Conservation (phyloP, 2,888 invertebrate genomes). For the Apantesis nais region DNA sequence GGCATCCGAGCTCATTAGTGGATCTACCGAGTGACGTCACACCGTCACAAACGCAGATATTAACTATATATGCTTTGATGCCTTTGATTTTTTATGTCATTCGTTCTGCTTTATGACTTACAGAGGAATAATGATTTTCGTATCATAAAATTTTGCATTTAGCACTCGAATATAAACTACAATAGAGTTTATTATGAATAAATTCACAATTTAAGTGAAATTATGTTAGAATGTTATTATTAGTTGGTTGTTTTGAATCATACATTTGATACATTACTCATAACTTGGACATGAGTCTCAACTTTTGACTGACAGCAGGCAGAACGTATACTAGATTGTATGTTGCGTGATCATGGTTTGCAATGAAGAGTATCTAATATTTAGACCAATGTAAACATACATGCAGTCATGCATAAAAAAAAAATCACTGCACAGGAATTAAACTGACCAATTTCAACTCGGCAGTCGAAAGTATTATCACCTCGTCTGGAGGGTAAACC, state of each 20-base stretch:
- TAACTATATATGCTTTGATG: conserved; percentile 1
- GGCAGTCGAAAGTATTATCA: not conserved
- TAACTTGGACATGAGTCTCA: no score
- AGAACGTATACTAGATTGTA: no score
- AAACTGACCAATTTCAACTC: not conserved
- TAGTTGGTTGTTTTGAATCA: not conserved
- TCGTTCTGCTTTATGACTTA: conserved; percentile 2
- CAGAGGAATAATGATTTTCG: conserved; percentile 4
- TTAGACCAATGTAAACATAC: no score
- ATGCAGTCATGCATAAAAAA: no score
- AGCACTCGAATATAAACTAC: not conserved
- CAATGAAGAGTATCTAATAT: no score
- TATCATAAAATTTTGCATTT: conserved; percentile 6
- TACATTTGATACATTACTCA: not conserved
- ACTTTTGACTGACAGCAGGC: no score
- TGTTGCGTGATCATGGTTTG: no score
- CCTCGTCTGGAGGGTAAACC: no score
- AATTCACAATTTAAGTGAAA: not conserved
- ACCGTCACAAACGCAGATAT: not conserved
- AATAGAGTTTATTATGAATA: not conserved
- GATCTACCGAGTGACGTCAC: not conserved
- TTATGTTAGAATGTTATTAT: not conserved
- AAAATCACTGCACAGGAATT: not conserved
- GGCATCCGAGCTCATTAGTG: conserved; percentile 34
- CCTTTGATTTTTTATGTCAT: conserved; percentile 4